These are phyloP conservation scores for Larimichthys crocea DNA, from an alignment of 2,113 vertebrate genomes.

Conservation along the genomic window DNA sequence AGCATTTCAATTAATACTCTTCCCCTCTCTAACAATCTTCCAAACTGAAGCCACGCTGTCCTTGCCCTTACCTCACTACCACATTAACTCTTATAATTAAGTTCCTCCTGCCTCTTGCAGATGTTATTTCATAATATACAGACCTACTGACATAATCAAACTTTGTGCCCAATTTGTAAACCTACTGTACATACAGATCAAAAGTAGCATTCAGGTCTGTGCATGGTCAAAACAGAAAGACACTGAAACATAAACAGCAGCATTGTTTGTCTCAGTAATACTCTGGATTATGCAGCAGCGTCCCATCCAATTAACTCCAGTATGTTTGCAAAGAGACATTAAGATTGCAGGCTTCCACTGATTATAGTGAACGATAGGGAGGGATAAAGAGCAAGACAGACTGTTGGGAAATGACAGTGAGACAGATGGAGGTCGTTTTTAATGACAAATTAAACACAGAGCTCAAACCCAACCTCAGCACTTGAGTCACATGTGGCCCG, in stretches of 20 bases:
- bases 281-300: constrained; percentile 15
- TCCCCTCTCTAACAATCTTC: neutral
- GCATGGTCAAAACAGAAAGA: neutral
- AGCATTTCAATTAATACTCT: neutral
- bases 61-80: neutral
- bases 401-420: neutral
- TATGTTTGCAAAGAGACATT: constrained; percentile 19
- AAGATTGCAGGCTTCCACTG: constrained; percentile 9
- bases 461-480: constrained; percentile 1
- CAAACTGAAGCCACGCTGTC: neutral
- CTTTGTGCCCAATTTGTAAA: neutral
- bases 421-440: neutral
- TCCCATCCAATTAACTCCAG: constrained; percentile 34
- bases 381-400: neutral
- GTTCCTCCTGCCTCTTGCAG: neutral
- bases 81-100: neutral
- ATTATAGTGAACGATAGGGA: neutral
- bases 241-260: neutral
- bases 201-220: neutral
- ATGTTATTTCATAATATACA: neutral
- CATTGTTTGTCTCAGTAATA: constrained; percentile 39
- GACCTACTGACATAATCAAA: neutral
- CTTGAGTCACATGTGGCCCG: neutral
- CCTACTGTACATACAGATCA: neutral
- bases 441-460: constrained; percentile 14